Base-by-base conservation (phyloP, 1,140 invertebrate species). In the Orius insidiosus region DNA sequence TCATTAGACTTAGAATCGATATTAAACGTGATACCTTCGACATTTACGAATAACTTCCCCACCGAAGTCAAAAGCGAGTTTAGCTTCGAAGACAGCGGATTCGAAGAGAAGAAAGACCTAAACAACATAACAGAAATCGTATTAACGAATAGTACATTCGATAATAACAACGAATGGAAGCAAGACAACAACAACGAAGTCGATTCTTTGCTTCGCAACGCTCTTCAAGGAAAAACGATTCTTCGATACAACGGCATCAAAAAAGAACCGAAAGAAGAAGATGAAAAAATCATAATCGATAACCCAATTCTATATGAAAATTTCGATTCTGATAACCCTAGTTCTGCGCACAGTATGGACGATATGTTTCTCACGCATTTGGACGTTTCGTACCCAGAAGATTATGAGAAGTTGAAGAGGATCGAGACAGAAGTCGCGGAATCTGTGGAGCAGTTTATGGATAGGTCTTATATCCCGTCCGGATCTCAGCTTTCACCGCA, bases 161-260 rank as follows among this genome's bases (percentile, higher is more conserved):
- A 80, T 54, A 80, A 80, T 52, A 82, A 83, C 57, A 81, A 84
- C 62, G 78, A 82, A 55, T 81, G 78, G 79, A 81, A 82, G 54
- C 64, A 78, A 44, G 72, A 74, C 1, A 73, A 80, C 56, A 70
- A 78, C 57, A 79, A 80, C 58, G 65, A 64, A 13, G 49, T 48
- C 5, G 51, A 85, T 54, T 85, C 81, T 16, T 60, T 87, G 42
- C 60, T 87, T 48, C 64, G 84, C 51, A 85, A 76, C 58, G 84
- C 83, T 7, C 67, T 87, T 15, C 82, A 85, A 58, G 84, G 83
- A 1, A 75, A 58, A 45, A 47, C 47, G n/a, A 35, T 54, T 14
- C 30, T 39, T 5, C 50, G 56, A n/a, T 56, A 57, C 58, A 70
- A 62, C 49, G 64, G 54, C 56, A 50, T 47, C 33, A 48, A 54